A percentile compares a stretch with the other conserved stretches of the same genome.
These are phyloP conservation scores for Sphyrna mokarran DNA, from an alignment of 2,113 vertebrate species.

Conservation along the genomic window DNA sequence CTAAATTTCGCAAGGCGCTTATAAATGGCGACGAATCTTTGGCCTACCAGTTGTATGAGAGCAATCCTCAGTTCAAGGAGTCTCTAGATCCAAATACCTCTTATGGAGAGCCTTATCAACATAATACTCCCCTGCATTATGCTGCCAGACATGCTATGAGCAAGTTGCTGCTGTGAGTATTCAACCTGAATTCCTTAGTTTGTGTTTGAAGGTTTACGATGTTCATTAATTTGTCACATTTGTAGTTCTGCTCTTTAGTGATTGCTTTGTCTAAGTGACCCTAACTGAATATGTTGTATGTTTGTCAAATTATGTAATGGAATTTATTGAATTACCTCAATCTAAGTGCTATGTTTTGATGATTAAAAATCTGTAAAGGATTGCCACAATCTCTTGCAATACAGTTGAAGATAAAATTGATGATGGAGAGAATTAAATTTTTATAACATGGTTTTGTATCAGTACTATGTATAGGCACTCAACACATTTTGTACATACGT, in stretches of 20 bases:
- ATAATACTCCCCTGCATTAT: slow-evolving; percentile 95
- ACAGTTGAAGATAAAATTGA: neutral
- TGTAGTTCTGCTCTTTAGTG: neutral
- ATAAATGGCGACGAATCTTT: slow-evolving; percentile 91
- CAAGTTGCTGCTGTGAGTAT: slow-evolving; percentile 83
- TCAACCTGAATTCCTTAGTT: neutral
- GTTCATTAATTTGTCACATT: neutral
- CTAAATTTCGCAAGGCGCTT: slow-evolving; percentile 96
- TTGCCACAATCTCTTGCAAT: neutral
- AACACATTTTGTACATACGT: neutral
- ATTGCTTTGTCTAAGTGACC: neutral
- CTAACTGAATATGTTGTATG: neutral
- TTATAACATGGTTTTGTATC: too few relatives aligned
- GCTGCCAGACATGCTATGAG: slow-evolving; percentile 92
- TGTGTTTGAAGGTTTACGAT: neutral
- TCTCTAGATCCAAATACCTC: slow-evolving; percentile 94
- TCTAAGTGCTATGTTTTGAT: neutral
- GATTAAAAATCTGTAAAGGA: neutral
- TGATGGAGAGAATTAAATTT: neutral
- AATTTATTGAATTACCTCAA: neutral
- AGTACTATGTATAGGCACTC: neutral
- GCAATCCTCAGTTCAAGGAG: slow-evolving; percentile 92
- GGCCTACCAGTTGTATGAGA: slow-evolving; percentile 91
- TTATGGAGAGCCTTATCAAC: slow-evolving; percentile 95
- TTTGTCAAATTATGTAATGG: neutral